phyloP scores from a whole-genome alignment of 1,140 invertebrate species.

The Agrypnia vestita region DNA sequence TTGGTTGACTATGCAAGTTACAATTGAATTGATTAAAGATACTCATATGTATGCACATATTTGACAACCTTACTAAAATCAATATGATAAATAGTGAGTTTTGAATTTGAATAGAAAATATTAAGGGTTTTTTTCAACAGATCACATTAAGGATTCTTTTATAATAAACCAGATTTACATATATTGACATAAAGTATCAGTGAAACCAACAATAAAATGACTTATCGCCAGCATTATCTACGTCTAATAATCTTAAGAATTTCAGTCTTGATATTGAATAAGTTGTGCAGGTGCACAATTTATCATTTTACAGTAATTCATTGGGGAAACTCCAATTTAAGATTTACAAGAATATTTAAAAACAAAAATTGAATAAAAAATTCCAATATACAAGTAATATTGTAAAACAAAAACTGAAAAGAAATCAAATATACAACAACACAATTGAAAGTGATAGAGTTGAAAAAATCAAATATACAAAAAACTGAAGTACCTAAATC shows the following conservation, averaged over 20 bases:
- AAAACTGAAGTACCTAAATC: background rate
- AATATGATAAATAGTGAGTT: background rate
- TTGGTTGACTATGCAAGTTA: too few species aligned
- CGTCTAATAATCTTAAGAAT: conserved; percentile 15
- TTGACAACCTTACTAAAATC: background rate
- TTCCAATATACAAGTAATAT: background rate
- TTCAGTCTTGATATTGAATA: conserved; percentile 58
- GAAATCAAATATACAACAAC: too few species aligned
- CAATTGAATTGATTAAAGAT: background rate
- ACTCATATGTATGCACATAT: background rate
- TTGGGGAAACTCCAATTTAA: conserved; percentile 27
- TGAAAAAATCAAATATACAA: background rate
- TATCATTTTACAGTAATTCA: conserved; percentile 49
- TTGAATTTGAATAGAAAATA: background rate
- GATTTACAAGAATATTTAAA: conserved; percentile 18
- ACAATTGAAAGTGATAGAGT: background rate
- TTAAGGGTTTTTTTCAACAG: background rate
- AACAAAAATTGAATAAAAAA: background rate
- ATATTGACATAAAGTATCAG: background rate
- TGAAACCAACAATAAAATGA: conserved; percentile 5
- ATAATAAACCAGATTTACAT: background rate
- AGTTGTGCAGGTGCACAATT: conserved; percentile 49
- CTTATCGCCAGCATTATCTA: conserved; percentile 20
- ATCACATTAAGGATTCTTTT: background rate
- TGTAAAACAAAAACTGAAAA: background rate